Percentiles rank a stretch among this genome's conserved stretches.
These are phyloP conservation scores for Cuculus canorus DNA, from an alignment of 2,797 vertebrate species.

Conservation along the genomic window DNA sequence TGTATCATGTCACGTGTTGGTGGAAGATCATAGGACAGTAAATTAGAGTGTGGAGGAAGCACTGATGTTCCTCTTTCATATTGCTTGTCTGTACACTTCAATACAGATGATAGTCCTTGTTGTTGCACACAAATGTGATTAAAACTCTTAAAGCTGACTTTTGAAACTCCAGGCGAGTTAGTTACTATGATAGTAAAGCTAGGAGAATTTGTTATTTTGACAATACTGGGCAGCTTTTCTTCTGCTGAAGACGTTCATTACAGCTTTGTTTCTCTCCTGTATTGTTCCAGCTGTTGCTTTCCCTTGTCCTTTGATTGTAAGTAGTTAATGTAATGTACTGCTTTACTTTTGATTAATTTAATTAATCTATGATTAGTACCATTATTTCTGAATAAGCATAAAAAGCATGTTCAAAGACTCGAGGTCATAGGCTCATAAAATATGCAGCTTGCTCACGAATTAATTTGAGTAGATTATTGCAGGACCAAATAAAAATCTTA, in stretches of 20 bases:
- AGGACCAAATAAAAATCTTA: not conserved
- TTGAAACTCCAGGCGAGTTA: not conserved
- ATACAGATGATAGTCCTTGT: not conserved
- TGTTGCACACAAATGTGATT: not conserved
- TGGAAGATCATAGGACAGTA: not conserved
- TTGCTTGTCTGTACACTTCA: not conserved
- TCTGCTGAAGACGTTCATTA: not conserved
- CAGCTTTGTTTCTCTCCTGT: not conserved
- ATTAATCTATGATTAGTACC: not conserved
- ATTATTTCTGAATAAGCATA: not conserved
- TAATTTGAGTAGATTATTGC: not conserved
- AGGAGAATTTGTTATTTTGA: not conserved
- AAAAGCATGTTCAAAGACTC: not conserved
- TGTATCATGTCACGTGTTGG: rapidly evolving
- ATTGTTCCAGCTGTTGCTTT: not conserved
- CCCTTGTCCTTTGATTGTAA: not conserved
- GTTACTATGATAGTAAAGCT: not conserved
- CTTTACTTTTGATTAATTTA: not conserved
- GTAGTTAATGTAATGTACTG: not conserved
- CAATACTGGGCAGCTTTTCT: not conserved
- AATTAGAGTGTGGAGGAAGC: not conserved
- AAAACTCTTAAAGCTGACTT: not conserved
- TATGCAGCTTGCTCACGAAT: not conserved
- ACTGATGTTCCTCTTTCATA: not conserved
- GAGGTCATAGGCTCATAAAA: not conserved